These are phyloP conservation scores for Gonatopus flavifemur DNA, from an alignment of 1,140 invertebrate species.

Conservation along the genomic window DNA sequence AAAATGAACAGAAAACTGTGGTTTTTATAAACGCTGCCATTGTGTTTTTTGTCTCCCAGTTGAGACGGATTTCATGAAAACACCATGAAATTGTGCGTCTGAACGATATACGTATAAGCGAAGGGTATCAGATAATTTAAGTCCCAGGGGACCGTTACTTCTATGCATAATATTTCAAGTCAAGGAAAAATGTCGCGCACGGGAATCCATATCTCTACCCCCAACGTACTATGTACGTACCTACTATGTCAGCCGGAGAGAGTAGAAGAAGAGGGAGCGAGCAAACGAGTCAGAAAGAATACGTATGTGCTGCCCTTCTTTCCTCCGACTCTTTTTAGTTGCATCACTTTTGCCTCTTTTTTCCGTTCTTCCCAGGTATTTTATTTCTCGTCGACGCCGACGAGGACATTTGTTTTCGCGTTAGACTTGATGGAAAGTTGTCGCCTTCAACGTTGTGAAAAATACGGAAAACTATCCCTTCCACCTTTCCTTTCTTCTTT, in stretches of 20 bases:
- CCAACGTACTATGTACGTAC: too few species aligned
- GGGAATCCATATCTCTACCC: slow-evolving; percentile 3
- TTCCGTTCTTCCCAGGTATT: not conserved
- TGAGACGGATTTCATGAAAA: too few species aligned
- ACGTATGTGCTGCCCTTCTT: not conserved
- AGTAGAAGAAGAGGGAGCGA: too few species aligned
- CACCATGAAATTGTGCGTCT: too few species aligned
- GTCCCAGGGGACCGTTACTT: slow-evolving; percentile 11
- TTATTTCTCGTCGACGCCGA: slow-evolving; percentile 10
- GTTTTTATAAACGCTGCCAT: too few species aligned
- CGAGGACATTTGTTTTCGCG: slow-evolving; percentile 33
- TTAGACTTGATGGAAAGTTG: slow-evolving; percentile 29
- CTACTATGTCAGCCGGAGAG: too few species aligned
- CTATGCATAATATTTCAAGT: slow-evolving; percentile 26
- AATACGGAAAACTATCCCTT: slow-evolving; percentile 19
- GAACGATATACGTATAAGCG: too few species aligned
- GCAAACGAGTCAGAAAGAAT: too few species aligned
- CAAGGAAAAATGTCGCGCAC: slow-evolving; percentile 13
- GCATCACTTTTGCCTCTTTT: not conserved
- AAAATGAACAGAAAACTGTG: too few species aligned
- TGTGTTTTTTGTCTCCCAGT: too few species aligned
- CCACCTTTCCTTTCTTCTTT: slow-evolving; percentile 5
- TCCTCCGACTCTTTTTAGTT: not conserved
- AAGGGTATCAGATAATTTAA: slow-evolving; percentile 21
- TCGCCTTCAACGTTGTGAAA: slow-evolving; percentile 15